phyloP scores from a whole-genome alignment of 2,113 vertebrate species.

The Cavia aperea region DNA sequence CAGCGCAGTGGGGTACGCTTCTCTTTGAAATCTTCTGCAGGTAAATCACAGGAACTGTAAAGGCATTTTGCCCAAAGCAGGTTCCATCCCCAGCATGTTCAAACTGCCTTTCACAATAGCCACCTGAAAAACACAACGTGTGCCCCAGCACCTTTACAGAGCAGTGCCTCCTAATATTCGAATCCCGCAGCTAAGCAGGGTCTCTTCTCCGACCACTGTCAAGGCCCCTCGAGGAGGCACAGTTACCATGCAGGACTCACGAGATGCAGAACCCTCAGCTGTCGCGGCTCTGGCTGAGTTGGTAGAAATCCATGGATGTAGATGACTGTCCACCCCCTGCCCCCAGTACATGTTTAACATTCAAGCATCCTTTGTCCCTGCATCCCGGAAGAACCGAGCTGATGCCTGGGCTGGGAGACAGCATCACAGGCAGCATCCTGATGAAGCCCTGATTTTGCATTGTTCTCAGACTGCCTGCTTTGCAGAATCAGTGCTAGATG shows the following conservation, averaged over 20 bases:
- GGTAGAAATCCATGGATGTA: conserved; percentile 10
- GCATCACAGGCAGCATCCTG: conserved; percentile 42
- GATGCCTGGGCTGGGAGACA: conserved; percentile 41
- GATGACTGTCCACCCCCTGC: background rate
- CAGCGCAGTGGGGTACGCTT: no score
- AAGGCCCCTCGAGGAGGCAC: accelerated
- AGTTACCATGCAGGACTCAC: background rate
- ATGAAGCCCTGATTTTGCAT: conserved; percentile 60
- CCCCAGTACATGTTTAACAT: conserved; percentile 39
- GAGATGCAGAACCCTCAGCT: background rate
- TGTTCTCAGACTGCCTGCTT: conserved; percentile 55
- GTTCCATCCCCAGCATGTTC: no score
- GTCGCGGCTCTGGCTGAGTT: background rate
- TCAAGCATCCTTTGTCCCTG: conserved; percentile 40
- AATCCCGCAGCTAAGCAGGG: no score
- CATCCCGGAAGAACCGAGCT: conserved; percentile 18
- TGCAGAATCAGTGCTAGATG: conserved; percentile 48
- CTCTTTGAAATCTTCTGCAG: no score
- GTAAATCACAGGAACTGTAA: no score
- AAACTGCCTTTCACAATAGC: no score
- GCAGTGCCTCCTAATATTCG: no score
- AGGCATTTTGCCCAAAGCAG: no score
- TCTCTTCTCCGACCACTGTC: background rate
- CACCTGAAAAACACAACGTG: no score
- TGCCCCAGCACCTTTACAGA: no score